Base-by-base conservation (phyloP, 2,113 vertebrate species). In the Cettia cetti region DNA sequence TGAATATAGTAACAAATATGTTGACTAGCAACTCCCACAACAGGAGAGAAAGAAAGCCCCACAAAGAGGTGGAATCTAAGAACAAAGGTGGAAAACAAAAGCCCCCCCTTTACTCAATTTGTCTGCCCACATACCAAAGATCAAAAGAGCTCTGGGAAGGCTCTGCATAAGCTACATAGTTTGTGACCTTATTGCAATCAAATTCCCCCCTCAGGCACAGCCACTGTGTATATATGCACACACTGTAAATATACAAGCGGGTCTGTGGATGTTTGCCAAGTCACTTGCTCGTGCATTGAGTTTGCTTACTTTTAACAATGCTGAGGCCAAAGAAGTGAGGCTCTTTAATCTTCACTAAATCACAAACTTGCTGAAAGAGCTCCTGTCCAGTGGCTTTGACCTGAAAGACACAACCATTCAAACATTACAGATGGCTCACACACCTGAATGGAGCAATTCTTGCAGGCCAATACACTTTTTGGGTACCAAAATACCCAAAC, bases 291-390 rank as follows among this genome's bases (percentile, higher is more conserved):
- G 0, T 76, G 80, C 69, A 87, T 3, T 59, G 65, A 83, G 90
- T 94, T 93, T 89, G 79, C 98, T 98, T 97, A 99, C 99, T 98
- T 95, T 97, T 98, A 85, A 99, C 97, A 90, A 99, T 96, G 33
- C 99, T 99, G 91, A 99, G 98, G 90, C 99, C 99, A 85, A 99
- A 99, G 95, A 99, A 98, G 97, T 98, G 98, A 82, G 98, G 96
- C 71, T 99, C 98, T 95, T 98, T 98, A 93, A 99, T 97, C 96
- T 98, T 97, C 59, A 98, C 96, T 91, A 95, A 78, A 81, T 98
- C 98, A 21, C 98, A 98, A 70, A 98, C 98, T 75, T 96, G 97
- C 79, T 97, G 97, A 87, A 99, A 98, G 90, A 99, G 98, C 89
- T 99, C 98, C 65, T 98, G 98, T 35, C 98, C 99, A 6, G 98